Conservation (phyloP, 2,888 invertebrate genomes). For the Drosophila phalerata region DNA sequence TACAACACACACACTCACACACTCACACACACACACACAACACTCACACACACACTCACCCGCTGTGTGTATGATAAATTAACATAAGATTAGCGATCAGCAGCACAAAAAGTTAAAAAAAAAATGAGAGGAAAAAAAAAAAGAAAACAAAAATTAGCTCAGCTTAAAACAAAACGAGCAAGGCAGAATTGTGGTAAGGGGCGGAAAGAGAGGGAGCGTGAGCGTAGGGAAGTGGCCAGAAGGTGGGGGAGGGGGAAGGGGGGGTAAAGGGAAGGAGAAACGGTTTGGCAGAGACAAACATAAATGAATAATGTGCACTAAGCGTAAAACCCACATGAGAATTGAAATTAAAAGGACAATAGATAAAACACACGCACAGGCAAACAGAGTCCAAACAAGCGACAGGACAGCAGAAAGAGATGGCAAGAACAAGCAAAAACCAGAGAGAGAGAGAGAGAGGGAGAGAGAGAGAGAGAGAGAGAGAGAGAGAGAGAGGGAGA, state of each 20-base stretch:
- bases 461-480: neutral
- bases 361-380: constrained; percentile 71
- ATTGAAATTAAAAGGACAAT: constrained; percentile 78
- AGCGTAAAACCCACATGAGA: constrained; percentile 77
- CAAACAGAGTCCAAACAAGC: constrained; percentile 18
- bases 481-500: neutral
- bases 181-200: constrained; percentile 4
- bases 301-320: constrained; percentile 79
- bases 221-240: neutral
- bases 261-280: neutral
- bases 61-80: constrained; percentile 71
- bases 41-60: constrained; percentile 17
- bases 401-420: constrained; percentile 5
- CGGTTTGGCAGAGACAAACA: constrained; percentile 39
- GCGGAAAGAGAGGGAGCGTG: neutral
- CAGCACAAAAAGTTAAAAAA: constrained; percentile 39
- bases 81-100: constrained; percentile 79
- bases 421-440: no score
- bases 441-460: neutral
- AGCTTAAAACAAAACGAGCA: constrained; percentile 53
- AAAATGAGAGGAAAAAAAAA: neutral
- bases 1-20: constrained; percentile 1
- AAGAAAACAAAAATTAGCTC: constrained; percentile 50
- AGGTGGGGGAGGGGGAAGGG: neutral
- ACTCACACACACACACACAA: constrained; percentile 23